Base-by-base conservation (phyloP, 2,888 invertebrate species). In the Hirudinaria manillensis region DNA sequence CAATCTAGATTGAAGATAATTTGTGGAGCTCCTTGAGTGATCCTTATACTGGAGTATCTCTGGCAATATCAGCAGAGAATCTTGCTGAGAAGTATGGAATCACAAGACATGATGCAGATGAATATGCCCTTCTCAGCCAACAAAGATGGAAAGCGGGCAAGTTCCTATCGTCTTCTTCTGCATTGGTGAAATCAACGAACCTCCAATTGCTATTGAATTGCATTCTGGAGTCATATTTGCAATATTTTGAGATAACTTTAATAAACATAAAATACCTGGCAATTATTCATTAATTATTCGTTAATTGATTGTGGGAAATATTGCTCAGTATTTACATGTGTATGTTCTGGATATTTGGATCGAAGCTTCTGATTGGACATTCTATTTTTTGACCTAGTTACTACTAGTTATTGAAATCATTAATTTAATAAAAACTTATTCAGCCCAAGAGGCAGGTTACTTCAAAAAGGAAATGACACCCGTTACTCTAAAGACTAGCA, bases 381-480 rank as follows among this genome's bases (percentile, higher is more conserved):
- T n/a, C n/a, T n/a, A n/a, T n/a, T n/a, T n/a, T n/a, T n/a, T n/a
- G n/a, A n/a, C n/a, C n/a, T n/a, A n/a, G n/a, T n/a, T n/a, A n/a
- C n/a, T n/a, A n/a, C n/a, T n/a, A n/a, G n/a, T n/a, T n/a, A n/a
- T n/a, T n/a, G n/a, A n/a, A n/a, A n/a, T n/a, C n/a, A n/a, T n/a
- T n/a, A n/a, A n/a, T n/a, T n/a, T n/a, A n/a, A n/a, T n/a, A n/a
- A n/a, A n/a, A 38, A 27, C 21, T 55, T 24, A 76, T 73, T 68
- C 83, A 92, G 97, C 93, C 10, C 90, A 93, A 81, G 93, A 94
- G 80, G 90, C 89, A 27, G 97, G 97, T 7, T 88, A 89, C 70
- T 99, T 96, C 86, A 92, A 93, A 81, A 90, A 91, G 56, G 98
- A 99, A 88, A 90, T 96, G 65, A 90, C 90, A 4, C 93, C 97